Evolutionary conservation across 2,113 vertebrate species (phyloP).

Genomic region (Zapus hudsonius): DNA sequence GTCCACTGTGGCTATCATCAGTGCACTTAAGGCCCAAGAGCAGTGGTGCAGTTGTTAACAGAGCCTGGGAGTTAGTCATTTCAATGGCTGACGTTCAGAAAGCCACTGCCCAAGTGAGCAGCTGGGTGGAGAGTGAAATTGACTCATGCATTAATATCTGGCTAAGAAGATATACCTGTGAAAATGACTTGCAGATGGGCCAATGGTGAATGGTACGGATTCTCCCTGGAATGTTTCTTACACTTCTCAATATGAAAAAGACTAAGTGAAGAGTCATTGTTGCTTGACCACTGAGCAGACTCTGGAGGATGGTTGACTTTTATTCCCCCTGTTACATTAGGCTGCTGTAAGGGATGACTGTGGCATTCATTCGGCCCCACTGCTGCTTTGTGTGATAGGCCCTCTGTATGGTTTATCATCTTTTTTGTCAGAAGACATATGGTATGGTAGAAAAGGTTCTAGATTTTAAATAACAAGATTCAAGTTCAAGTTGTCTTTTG

Average conservation of each 20-base stretch:
- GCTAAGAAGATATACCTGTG: conserved; percentile 1
- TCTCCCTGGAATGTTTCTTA: background rate
- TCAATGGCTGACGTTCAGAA: conserved; percentile 49
- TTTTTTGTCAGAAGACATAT: conserved; percentile 5
- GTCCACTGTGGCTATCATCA: background rate
- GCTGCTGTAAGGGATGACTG: background rate
- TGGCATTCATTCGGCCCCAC: accelerated
- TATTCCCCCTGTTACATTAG: background rate
- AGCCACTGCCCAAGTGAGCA: background rate
- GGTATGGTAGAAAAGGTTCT: background rate
- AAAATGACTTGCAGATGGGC: background rate
- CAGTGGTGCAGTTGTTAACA: conserved; percentile 45
- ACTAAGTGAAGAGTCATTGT: background rate
- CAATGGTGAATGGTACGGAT: background rate
- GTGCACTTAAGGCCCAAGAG: conserved; percentile 35
- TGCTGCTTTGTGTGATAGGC: background rate
- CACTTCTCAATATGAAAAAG: background rate
- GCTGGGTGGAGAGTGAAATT: background rate
- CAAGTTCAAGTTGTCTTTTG: conserved; percentile 1
- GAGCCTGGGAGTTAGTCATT: conserved; percentile 49
- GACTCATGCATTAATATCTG: background rate
- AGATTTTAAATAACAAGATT: background rate
- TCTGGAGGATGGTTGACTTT: background rate
- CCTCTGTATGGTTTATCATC: background rate
- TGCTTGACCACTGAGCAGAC: background rate